Conservation (phyloP, 2,888 invertebrate species). For the Hypolimnas misippus region DNA sequence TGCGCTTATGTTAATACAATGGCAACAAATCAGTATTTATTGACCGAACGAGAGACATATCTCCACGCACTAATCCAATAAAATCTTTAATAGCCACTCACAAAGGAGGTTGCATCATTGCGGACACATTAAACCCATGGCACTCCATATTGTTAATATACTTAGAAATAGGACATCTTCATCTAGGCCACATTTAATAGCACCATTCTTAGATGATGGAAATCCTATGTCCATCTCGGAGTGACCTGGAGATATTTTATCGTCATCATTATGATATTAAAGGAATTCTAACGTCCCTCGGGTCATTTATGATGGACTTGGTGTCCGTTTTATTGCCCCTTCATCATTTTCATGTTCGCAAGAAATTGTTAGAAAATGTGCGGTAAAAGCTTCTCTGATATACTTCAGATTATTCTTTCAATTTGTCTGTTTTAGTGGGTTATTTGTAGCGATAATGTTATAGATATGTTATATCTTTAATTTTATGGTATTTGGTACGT, state of each 20-base stretch:
- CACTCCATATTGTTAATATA: slow-evolving; percentile 23
- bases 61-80: slow-evolving; percentile 5
- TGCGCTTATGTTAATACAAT: no score
- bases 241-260: slow-evolving; percentile 38
- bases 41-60: background rate
- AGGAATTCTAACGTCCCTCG: slow-evolving; percentile 56
- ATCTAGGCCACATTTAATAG: slow-evolving; percentile 32
- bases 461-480: background rate
- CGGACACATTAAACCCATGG: slow-evolving; percentile 28
- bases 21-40: background rate
- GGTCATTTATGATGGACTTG: slow-evolving; percentile 44
- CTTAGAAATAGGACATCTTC: slow-evolving; percentile 19
- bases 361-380: slow-evolving; percentile 26
- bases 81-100: background rate
- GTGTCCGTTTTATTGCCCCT: slow-evolving; percentile 57
- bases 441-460: background rate
- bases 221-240: slow-evolving; percentile 31
- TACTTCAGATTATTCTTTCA: slow-evolving; percentile 18
- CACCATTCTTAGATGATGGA: slow-evolving; percentile 30
- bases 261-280: slow-evolving; percentile 60
- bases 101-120: slow-evolving; percentile 13
- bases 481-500: background rate
- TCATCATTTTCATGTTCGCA: slow-evolving; percentile 40
- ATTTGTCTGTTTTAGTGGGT: slow-evolving; percentile 3
- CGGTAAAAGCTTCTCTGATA: slow-evolving; percentile 2